A percentile compares a stretch with the other conserved stretches of the same genome.
Conservation (phyloP, 1,140 invertebrate species). For the Drosophila nigromelanica region DNA sequence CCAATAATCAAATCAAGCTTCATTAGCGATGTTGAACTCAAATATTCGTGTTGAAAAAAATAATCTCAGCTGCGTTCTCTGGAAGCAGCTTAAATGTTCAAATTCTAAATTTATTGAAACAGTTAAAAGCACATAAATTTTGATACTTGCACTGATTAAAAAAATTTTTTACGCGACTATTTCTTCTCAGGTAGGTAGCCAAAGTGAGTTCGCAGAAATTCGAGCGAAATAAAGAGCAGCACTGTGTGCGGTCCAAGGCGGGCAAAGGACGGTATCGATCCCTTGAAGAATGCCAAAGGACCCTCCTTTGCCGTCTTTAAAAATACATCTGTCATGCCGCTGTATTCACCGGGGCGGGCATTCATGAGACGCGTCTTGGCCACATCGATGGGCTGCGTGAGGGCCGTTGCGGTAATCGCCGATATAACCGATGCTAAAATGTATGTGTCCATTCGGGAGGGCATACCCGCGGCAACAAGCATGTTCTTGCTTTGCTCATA, state of each 20-base stretch:
- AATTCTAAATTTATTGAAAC: too few relatives aligned
- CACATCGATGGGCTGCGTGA: conserved; percentile 98
- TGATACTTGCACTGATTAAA: background rate
- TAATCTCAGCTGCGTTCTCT: too few relatives aligned
- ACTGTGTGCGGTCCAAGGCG: conserved; percentile 98
- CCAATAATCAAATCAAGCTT: too few relatives aligned
- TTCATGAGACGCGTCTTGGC: conserved; percentile 99
- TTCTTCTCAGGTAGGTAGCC: conserved; percentile 84
- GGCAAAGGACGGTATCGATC: conserved; percentile 97
- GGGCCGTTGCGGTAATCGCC: conserved; percentile 95
- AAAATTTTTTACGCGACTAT: background rate
- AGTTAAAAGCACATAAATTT: too few relatives aligned
- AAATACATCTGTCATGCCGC: conserved; percentile 90
- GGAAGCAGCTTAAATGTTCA: too few relatives aligned
- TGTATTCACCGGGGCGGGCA: conserved; percentile 95
- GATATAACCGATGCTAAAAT: conserved; percentile 83
- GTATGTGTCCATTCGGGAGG: conserved; percentile 46
- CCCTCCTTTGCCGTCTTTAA: conserved; percentile 94
- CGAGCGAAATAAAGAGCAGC: conserved; percentile 97
- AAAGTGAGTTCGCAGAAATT: conserved; percentile 95
- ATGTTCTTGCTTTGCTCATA: conserved; percentile 91
- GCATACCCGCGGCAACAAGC: conserved; percentile 27
- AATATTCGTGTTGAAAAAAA: too few relatives aligned
- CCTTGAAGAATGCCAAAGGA: conserved; percentile 97
- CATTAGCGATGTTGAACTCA: too few relatives aligned